Base-by-base conservation (phyloP, 2,113 vertebrate species). In the Neogobius melanostomus region DNA sequence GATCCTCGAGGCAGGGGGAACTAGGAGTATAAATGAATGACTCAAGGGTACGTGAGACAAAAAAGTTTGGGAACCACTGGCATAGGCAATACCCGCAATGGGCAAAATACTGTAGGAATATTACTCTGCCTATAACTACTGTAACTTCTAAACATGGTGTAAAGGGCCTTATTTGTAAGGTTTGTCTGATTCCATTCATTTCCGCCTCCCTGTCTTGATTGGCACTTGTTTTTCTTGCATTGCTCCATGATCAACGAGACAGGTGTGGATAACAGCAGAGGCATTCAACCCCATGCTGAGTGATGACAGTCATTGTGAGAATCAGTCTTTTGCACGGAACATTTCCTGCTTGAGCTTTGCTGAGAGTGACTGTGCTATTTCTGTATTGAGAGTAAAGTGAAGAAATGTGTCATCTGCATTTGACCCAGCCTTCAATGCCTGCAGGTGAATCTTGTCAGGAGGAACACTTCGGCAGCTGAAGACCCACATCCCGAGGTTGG, bases 181-280 rank as follows among this genome's bases (percentile, higher is more conserved):
- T 16, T 17, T 47, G 45, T 21, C 50, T 45, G 28, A 8, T 64
- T 67, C 66, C 44, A 4, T 50, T 16, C 42, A 64, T 74, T 14
- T 64, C 21, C 64, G 43, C 28, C 17, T 52, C 42, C 66, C 36
- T 46, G 69, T 66, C 9, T 36, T 46, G 64, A 5, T 65, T 57
- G 36, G 59, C 65, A 64, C 42, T 28, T 11, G 11, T 8, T 66
- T 48, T 11, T 16, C 49, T 66, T 66, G 5, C 44, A 63, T 68
- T 60, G 46, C 67, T 46, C 48, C 46, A 11, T 7, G 43, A 57
- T 48, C 57, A 53, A 43, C 36, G 45, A 14, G 12, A 12, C 11
- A 51, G 52, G 52, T 62, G 43, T 12, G 50, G 71, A 69, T 61
- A 45, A 46, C 9, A 36, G 53, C 68, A 64, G 56, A 49, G 63